These are phyloP conservation scores for Dendrocincla tyrannina DNA, from an alignment of 2,797 vertebrate species.

Conservation along the genomic window DNA sequence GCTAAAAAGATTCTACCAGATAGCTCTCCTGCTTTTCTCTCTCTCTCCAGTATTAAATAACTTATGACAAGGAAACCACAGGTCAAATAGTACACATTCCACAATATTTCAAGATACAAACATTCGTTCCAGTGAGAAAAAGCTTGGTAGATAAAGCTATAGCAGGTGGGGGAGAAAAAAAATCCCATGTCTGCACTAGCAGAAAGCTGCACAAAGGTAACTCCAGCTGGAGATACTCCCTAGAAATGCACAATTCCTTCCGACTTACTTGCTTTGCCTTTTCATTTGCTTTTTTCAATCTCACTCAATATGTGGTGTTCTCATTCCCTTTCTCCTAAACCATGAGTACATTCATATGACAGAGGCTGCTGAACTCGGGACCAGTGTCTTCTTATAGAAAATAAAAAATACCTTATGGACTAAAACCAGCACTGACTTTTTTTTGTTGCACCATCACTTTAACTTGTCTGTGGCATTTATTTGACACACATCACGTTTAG, in stretches of 20 bases:
- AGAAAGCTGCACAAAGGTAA: not conserved
- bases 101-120: not conserved
- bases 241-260: not conserved
- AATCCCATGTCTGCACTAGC: not conserved
- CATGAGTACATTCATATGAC: not conserved
- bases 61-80: not conserved
- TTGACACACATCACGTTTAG: not conserved
- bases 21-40: not conserved
- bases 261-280: not conserved
- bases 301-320: not conserved
- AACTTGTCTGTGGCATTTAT: not conserved
- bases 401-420: not conserved
- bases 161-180: not conserved
- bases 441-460: not conserved
- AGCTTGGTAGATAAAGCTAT: not conserved
- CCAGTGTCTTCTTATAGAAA: not conserved
- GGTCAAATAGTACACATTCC: slow-evolving; percentile 18
- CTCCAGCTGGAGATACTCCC: not conserved
- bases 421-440: not conserved
- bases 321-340: not conserved
- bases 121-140: not conserved
- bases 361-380: not conserved
- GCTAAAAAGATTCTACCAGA: not conserved
- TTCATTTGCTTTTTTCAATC: not conserved
- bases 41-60: not conserved